Evolutionary conservation across 2,888 invertebrate genomes (phyloP), one percentile per base, ranked within the genome.

Genomic region (Cryptus armator): DNA sequence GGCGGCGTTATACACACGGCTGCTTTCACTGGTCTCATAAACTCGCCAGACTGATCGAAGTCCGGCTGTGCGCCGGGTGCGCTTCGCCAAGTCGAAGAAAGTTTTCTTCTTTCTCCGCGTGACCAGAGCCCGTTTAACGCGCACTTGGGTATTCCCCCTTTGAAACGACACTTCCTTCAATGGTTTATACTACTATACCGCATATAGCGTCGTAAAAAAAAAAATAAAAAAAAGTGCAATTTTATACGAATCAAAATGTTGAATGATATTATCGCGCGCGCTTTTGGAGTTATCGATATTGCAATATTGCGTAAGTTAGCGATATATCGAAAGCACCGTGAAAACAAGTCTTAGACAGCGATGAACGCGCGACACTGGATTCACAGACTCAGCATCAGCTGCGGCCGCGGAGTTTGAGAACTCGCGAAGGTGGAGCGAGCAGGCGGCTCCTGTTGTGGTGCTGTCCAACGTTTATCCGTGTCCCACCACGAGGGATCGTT

Each of bases 21-120:
- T 83, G 85, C 85, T 85, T 85, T 85, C 85, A 85, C 85, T 83
- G 79, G 71, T 85, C 85, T 80, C 85, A 80, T 85, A 85, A 83
- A 83, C 59, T 64, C 82, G 71, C 44, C 81, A 66, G 75, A 79
- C 74, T 71, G 48, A 76, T 76, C 75, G 51, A 66, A 76, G 64
- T 62, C 66, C 75, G 46, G 51, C 70, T 51, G 53, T 24, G 44
- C 44, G 72, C 24, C 64, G 80, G 71, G 76, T 80, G 85, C 78
- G 62, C 75, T 77, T 83, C 72, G 59, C 56, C 29, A 68, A 66
- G 62, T 16, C 79, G 86, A 88, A 91, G 92, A 93, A 93, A 93
- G 92, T 93, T 92, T 90, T 93, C 92, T 91, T 90, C 89, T 90
- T 88, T 88, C 89, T 83, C 85, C 75, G 79, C 68, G 68, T 81